Base-by-base conservation (phyloP, 2,797 vertebrate species). In the Myripristis jacobus region DNA sequence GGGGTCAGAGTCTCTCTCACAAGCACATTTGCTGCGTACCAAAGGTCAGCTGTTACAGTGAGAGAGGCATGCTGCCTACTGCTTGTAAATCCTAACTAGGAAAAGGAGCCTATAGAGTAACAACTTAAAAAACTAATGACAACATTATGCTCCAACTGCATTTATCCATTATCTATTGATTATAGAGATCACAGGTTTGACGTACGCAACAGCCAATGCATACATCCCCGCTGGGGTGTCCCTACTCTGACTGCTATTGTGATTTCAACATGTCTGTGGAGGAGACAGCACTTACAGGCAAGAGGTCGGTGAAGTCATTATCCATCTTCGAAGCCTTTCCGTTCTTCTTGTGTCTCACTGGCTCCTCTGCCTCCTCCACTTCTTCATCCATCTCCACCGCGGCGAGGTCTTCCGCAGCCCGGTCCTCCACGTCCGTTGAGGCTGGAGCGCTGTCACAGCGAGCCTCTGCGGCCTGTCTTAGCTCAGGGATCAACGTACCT, bases 261-360 rank as follows among this genome's bases (percentile, higher is more conserved):
- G 15, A 44, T n/a, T 44, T 24, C 25, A 52, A 52, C 27, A 8
- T 52, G 1, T 53, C 1, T 9, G 27, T 31, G 27, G 10, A 9
- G 43, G 3, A 38, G 16, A 47, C 10, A 24, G 3, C 92, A 82
- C 96, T 95, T 90, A 99, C 98, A 44, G 97, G 98, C 83, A 97
- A 89, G 3, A 99, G 92, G 88, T 98, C 98, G 0, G 96, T 96
- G 86, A 96, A 41, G 12, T 96, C 95, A 7, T 76, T 82, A 18
- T 92, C 92, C 29, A 89, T 90, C 58, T 81, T 91, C 1, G 31
- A 69, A 60, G 77, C 57, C 79, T 92, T 94, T 75, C 83, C 86
- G 55, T 92, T 94, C 31, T 22, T 85, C 24, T 83, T 88, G 59
- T 70, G 41, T 78, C 93, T 93, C 15, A 93, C 94, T 84, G 89